Evolutionary conservation across 2,113 vertebrate genomes (phyloP), one percentile per base, ranked within the genome.

Genomic region (Pycnonotus jocosus): DNA sequence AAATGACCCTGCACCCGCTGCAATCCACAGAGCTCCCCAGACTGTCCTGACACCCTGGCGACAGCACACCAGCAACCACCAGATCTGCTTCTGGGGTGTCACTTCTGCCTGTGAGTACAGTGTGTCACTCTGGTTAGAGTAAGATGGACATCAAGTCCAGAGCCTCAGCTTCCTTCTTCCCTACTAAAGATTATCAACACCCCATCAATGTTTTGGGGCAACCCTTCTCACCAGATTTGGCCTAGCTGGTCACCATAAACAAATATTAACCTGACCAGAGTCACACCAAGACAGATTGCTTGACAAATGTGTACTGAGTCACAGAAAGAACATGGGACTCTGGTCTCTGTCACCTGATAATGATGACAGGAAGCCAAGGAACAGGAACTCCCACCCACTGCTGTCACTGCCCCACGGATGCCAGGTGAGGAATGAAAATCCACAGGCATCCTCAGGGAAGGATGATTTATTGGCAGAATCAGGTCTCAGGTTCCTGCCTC

Each of bases 1-100:
- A 42, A 48, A 42, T 48, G 40, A 48, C 25, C 10, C 21, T 6
- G 24, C n/a, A 45, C 20, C 21, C 1, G 0, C 33, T 1, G 1
- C 62, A 69, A n/a, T 11, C 45, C 7, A 0, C 38, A 69, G 9
- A 53, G 40, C 25, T 48, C 48, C 47, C 31, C 62, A 69, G 30
- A 10, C 62, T 23, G 15, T 25, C 37, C 71, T 30, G 30, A 17
- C 20, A 31, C 18, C 48, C 70, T 25, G 42, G 45, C 0, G 1
- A 61, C 37, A 62, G 28, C 7, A 42, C 72, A 18, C 15, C 51
- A 74, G 45, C 51, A 91, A 17, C 30, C 42, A 78, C 24, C 23
- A 37, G 48, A 42, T 28, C 9, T 15, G 7, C 28, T 77, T 13
- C 50, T 54, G 4, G 9, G 18, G 21, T 19, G 57, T 22, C 47